Percentiles rank a stretch among this genome's conserved stretches.
phyloP scores from a whole-genome alignment of 1,140 invertebrate genomes.

The Monochamus saltuarius region DNA sequence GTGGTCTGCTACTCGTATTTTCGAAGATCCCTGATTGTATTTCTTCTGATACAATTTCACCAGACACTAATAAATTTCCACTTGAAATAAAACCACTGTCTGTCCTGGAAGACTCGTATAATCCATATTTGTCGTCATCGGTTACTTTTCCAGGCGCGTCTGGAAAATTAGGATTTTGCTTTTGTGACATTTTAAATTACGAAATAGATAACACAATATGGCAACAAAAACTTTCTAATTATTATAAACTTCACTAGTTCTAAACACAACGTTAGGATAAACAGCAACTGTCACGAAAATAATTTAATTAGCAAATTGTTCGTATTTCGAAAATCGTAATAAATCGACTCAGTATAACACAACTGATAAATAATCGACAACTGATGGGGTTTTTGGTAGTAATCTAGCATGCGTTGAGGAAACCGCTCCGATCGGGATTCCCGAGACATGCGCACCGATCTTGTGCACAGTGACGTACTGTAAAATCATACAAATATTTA shows the following conservation, averaged over 20 bases:
- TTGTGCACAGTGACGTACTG: constrained; percentile 1
- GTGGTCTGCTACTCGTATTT: neutral
- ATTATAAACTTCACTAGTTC: neutral
- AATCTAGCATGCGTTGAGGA: neutral
- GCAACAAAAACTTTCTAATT: constrained; percentile 21
- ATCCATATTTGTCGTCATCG: constrained; percentile 37
- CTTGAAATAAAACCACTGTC: constrained; percentile 62
- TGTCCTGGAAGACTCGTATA: constrained; percentile 38
- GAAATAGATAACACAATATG: constrained; percentile 1
- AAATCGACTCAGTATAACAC: neutral
- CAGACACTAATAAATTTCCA: constrained; percentile 52
- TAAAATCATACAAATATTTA: no score
- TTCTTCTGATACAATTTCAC: constrained; percentile 33
- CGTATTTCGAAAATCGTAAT: constrained; percentile 15
- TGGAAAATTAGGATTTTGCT: constrained; percentile 33
- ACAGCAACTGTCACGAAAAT: neutral
- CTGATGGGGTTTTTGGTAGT: neutral
- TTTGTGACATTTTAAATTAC: constrained; percentile 27
- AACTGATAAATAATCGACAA: neutral
- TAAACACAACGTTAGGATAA: constrained; percentile 9
- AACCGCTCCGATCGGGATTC: constrained; percentile 35
- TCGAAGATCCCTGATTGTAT: constrained; percentile 6
- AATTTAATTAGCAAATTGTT: constrained; percentile 19
- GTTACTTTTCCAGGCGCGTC: constrained; percentile 34
- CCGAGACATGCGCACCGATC: constrained; percentile 41